Base-by-base conservation (phyloP, 2,113 vertebrate genomes). In the Perca flavescens region DNA sequence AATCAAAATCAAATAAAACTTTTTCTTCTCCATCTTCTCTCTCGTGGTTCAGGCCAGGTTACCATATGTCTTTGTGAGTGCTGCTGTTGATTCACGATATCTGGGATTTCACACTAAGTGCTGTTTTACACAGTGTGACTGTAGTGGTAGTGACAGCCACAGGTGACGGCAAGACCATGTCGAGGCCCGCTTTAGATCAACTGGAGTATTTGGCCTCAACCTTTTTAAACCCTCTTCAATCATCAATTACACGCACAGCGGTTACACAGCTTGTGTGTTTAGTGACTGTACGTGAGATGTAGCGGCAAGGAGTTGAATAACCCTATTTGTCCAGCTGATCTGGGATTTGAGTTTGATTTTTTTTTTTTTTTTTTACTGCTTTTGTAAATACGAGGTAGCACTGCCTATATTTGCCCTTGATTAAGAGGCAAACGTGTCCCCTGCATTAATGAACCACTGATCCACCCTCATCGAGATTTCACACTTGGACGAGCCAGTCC, bases 401-500 rank as follows among this genome's bases (percentile, higher is more conserved):
- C 61, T 79, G 61, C 5, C 58, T 46, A 82, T 82, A 67, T 86
- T 77, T 88, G 63, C 64, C 86, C 82, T 91, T 91, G 61, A 77
- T 73, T 85, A 66, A 34, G 65, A 82, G 46, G 74, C 60, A 86
- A 76, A 84, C 69, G 71, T 85, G 63, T 74, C 69, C 64, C 50
- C 61, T 75, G 50, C n/a, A 56, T 78, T 86, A 87, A 92, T 88
- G 58, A 88, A 80, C 68, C 62, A 19, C 70, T 79, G 76, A 88
- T 89, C 73, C 80, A 40, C 73, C 82, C 69, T 87, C 70, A 54
- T 87, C 77, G 74, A 86, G 58, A 91, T 93, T 92, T 88, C 85
- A 91, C 85, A 90, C 79, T 91, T 88, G 78, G 88, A 79, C 31
- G 71, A 85, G 75, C 74, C 63, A 86, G 74, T 93, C 82, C 80